These are phyloP conservation scores for Allenopithecus nigroviridis DNA, from an alignment of 2,797 vertebrate genomes.

Conservation along the genomic window DNA sequence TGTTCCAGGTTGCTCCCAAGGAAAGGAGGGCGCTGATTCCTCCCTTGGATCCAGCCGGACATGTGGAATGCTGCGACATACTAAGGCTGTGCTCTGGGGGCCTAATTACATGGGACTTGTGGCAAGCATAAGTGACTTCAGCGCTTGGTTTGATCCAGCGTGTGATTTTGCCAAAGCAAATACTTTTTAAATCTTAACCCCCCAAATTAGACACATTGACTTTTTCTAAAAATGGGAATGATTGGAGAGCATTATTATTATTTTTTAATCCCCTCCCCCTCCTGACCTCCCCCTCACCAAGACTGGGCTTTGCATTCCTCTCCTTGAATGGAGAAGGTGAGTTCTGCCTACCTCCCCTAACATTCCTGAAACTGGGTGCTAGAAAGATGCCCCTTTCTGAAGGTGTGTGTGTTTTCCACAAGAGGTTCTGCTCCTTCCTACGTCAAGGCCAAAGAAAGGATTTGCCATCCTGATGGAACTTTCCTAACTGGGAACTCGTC, in stretches of 20 bases:
- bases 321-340: slow-evolving; percentile 63
- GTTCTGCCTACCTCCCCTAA: neutral
- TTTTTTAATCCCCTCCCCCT: neutral
- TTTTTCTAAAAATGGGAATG: slow-evolving; percentile 72
- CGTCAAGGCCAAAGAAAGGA: neutral
- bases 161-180: slow-evolving; percentile 71
- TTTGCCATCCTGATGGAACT: neutral
- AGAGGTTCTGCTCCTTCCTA: neutral
- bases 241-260: slow-evolving; percentile 11
- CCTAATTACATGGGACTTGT: slow-evolving; percentile 53
- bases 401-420: neutral
- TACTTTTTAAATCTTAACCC: slow-evolving; percentile 69
- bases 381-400: neutral
- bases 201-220: slow-evolving; percentile 41
- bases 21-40: neutral
- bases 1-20: neutral
- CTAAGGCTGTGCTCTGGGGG: slow-evolving; percentile 44
- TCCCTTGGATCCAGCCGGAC: slow-evolving; percentile 14
- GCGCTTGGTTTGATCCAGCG: slow-evolving; percentile 46
- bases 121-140: slow-evolving; percentile 57
- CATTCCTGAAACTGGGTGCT: slow-evolving; percentile 14
- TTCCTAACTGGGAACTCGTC: neutral
- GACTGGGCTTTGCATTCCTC: slow-evolving; percentile 31
- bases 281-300: neutral
- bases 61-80: slow-evolving; percentile 31